A percentile compares a stretch with the other conserved stretches of the same genome.
Evolutionary conservation across 1,140 invertebrate species (phyloP).

Genomic region (Hyles vespertilio): DNA sequence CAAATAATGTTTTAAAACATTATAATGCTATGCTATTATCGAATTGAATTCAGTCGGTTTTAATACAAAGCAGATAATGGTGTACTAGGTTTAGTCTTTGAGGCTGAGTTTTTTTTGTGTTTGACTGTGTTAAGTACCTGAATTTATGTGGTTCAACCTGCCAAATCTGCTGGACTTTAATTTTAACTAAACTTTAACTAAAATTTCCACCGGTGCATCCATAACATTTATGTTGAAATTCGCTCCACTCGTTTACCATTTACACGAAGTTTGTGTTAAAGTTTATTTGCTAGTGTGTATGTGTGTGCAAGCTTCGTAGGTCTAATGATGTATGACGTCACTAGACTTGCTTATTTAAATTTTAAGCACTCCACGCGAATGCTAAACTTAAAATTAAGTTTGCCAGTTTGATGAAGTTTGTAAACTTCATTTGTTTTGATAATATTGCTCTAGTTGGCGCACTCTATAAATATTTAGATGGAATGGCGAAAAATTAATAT

Average conservation of each 20-base stretch:
- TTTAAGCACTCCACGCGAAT: conserved; percentile 18
- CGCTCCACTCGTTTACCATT: conserved; percentile 14
- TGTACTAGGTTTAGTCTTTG: too few relatives aligned
- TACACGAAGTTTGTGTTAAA: conserved; percentile 23
- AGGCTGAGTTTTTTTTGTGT: too few relatives aligned
- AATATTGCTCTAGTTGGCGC: conserved; percentile 6
- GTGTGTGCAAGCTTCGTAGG: not conserved
- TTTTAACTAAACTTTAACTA: too few relatives aligned
- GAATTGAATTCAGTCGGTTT: too few relatives aligned
- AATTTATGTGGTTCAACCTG: too few relatives aligned
- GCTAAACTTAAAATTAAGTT: conserved; percentile 29
- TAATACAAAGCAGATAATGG: too few relatives aligned
- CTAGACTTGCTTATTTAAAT: conserved; percentile 16
- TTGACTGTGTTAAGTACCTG: too few relatives aligned
- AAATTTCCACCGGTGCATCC: conserved; percentile 1
- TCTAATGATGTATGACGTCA: conserved; percentile 32
- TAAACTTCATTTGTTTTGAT: conserved; percentile 9
- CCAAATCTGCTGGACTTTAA: too few relatives aligned
- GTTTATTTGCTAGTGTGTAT: conserved; percentile 2
- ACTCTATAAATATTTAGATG: not conserved
- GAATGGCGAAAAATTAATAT: too few relatives aligned
- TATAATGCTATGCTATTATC: too few relatives aligned
- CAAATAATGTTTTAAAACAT: too few relatives aligned
- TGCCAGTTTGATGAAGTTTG: conserved; percentile 18
- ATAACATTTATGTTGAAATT: conserved; percentile 5